Evolutionary conservation across 2,113 vertebrate genomes (phyloP), one percentile per base, ranked within the genome.

Genomic region (Talpa occidentalis): DNA sequence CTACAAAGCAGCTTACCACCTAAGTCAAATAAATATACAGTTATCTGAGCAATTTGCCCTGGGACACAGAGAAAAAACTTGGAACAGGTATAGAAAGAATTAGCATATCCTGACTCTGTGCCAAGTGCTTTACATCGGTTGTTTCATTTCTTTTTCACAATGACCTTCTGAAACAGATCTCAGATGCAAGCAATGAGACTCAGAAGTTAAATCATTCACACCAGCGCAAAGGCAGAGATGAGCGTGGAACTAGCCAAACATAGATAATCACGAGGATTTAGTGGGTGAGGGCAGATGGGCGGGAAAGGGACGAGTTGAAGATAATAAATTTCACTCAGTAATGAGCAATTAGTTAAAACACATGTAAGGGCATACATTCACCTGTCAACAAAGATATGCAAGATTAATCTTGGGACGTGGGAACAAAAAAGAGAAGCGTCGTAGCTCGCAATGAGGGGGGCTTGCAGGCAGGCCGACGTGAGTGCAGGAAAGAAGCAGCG

Each of bases 261-360:
- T 32, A 60, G 8, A 26, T 44, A 49, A 81, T 88, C 54, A 15
- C 89, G 92, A 89, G 32, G 73, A 77, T 88, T 64, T 44, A 72
- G 78, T 37, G 26, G 60, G 56, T 67, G 85, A 81, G 88, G 84
- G 66, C 67, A 81, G 88, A 60, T 44, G 85, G 60, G 77, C 88
- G 66, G 66, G 60, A 2, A 19, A 67, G 72, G 56, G 66, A 56
- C 17, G 37, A 15, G 54, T 30, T 67, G 90, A 35, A 77, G 88
- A 84, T 67, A 79, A 78, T 79, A 81, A 77, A 81, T 84, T 80
- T 92, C 72, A 89, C 30, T 56, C 91, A 81, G 42, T 93, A 73
- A 85, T 52, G 56, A 94, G 88, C 88, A 93, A 49, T 93, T 81
- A 80, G 72, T 87, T 87, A 84, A 76, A 95, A 90, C 85, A 69